Base-by-base conservation (phyloP, 2,113 vertebrate species). In the Ahaetulla prasina region DNA sequence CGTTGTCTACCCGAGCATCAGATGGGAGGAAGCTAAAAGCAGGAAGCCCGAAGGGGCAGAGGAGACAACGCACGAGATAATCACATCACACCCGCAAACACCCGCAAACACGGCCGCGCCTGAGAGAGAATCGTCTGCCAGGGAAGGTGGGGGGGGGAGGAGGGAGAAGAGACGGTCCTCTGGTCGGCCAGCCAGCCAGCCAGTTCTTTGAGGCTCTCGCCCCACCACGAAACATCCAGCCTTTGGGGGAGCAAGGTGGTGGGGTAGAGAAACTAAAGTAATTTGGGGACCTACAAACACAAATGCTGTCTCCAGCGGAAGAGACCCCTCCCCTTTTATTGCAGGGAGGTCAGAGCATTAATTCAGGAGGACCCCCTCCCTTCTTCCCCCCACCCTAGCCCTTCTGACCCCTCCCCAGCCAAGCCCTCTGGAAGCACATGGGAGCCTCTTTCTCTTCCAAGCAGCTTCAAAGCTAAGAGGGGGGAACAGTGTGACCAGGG, bases 1-100 rank as follows among this genome's bases (percentile, higher is more conserved):
- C 14, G 14, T 53, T 4, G 50, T 16, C 50, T 18, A 53, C 16
- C 52, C 16, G 20, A 57, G 54, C 60, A 12, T 63, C 27, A 1
- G 60, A 4, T 4, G 60, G 60, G 27, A n/a, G 60, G 60, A 63
- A 63, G 60, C 11, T 1, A n/a, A 27, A 30, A 63, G 60, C 3
- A 12, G 27, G 27, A 63, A n/a, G 27, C 25, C 35, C 6, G 18
- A 53, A 53, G 52, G 52, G 52, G 11, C 14, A 53, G 20, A 35
- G 22, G 39, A 95, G 95, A 92, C 93, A 94, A 93, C 93, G 95
- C 94, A 96, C 96, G 94, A 94, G 94, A 94, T 95, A 94, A 95
- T 27, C 95, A 95, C 96, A 96, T 94, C 94, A 95, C 93, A 97
- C 89, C 95, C 96, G 96, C 96, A 94, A 96, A 95, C 93, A 97